Percentiles rank a stretch among this genome's conserved stretches.
phyloP scores from a whole-genome alignment of 2,113 vertebrate genomes.

The Hemichromis elongatus region DNA sequence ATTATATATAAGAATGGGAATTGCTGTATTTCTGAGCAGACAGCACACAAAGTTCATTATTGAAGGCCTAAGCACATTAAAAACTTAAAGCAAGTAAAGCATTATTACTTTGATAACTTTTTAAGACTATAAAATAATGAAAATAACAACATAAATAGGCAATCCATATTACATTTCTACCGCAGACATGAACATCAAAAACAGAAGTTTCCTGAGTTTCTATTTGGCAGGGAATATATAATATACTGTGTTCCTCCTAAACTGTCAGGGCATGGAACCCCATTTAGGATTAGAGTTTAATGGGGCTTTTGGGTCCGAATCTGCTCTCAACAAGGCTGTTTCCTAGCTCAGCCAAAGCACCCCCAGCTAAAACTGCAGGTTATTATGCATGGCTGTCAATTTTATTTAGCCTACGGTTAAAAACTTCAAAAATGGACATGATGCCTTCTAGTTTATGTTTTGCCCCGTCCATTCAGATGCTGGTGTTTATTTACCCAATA shows the following conservation, averaged over 20 bases:
- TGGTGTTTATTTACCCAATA: constrained; percentile 68
- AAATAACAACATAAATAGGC: neutral
- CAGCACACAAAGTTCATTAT: neutral
- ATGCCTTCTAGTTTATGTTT: constrained; percentile 59
- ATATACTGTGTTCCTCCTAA: constrained; percentile 43
- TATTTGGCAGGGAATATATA: constrained; percentile 19
- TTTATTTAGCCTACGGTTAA: constrained; percentile 65
- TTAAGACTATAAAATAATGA: neutral
- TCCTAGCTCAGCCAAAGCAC: constrained; percentile 50
- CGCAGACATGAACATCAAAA: neutral
- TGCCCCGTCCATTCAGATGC: constrained; percentile 48
- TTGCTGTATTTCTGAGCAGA: neutral
- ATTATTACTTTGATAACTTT: neutral
- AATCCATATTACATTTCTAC: neutral
- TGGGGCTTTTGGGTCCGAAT: constrained; percentile 59
- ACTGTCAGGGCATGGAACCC: constrained; percentile 57
- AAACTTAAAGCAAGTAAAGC: neutral
- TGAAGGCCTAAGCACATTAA: neutral
- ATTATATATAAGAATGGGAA: constrained; percentile 13
- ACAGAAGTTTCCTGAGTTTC: constrained; percentile 15
- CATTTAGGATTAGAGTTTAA: constrained; percentile 70
- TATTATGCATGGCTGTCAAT: constrained; percentile 75
- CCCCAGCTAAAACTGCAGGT: constrained; percentile 61
- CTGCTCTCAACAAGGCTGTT: constrained; percentile 61
- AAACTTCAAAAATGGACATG: constrained; percentile 69